Conservation (phyloP, 2,888 invertebrate species). For the Sipha maydis region DNA sequence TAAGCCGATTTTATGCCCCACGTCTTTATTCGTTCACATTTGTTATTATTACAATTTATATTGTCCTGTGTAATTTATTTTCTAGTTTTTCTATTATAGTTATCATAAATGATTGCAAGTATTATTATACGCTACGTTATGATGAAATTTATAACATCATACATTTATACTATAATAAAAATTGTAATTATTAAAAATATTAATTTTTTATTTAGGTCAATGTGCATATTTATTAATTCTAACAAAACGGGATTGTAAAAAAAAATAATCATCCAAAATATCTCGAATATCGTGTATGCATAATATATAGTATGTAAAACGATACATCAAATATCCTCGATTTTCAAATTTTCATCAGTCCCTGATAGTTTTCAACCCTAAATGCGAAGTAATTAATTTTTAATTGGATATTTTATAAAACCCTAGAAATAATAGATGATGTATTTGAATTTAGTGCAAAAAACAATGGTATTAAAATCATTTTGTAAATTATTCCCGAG, state of each 20-base stretch:
- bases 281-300: too few species aligned
- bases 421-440: neutral
- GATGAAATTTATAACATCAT: neutral
- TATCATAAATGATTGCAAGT: neutral
- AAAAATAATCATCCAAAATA: too few species aligned
- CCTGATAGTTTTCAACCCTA: neutral
- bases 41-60: conserved; percentile 10
- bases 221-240: neutral
- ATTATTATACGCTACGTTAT: neutral
- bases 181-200: neutral
- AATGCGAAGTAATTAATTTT: conserved; percentile 32
- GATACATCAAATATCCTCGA: neutral
- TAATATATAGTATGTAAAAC: neutral
- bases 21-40: conserved; percentile 1
- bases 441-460: neutral
- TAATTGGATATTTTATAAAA: conserved; percentile 8
- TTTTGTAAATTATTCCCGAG: neutral
- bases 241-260: neutral
- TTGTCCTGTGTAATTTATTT: neutral
- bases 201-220: neutral
- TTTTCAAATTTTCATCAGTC: conserved; percentile 4
- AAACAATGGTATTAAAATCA: neutral
- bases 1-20: neutral
- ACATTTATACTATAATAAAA: neutral
- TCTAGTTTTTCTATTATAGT: neutral